phyloP scores from a whole-genome alignment of 1,140 invertebrate species.

The Ruditapes philippinarum region DNA sequence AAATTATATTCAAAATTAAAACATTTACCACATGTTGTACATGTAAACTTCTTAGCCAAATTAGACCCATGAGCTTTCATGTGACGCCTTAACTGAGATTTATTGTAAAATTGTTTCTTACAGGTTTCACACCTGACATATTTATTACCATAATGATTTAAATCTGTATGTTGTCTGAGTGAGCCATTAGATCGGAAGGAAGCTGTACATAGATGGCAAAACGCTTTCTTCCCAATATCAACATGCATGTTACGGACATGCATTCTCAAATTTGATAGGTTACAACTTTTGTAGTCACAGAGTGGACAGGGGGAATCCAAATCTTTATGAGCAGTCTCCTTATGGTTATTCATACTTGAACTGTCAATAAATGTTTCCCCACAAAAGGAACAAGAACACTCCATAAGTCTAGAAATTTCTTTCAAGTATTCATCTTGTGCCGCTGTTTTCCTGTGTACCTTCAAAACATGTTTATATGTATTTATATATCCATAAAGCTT shows the following conservation, averaged over 20 bases:
- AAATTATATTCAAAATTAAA: conserved; percentile 78
- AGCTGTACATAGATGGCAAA: conserved; percentile 75
- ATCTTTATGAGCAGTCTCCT: conserved; percentile 56
- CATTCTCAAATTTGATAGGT: conserved; percentile 69
- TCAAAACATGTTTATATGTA: conserved; percentile 73
- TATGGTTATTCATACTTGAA: conserved; percentile 52
- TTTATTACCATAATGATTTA: conserved; percentile 76
- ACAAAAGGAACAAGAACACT: conserved; percentile 66
- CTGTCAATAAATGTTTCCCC: conserved; percentile 30
- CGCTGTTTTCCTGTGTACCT: conserved; percentile 66
- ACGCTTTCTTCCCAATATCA: conserved; percentile 64
- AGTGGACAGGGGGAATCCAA: conserved; percentile 27
- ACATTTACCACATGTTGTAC: conserved; percentile 71
- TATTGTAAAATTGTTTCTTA: conserved; percentile 75
- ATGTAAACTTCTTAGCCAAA: conserved; percentile 70
- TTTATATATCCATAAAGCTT: conserved; percentile 73
- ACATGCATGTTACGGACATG: conserved; percentile 75
- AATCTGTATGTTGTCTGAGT: conserved; percentile 77
- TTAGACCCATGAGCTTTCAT: conserved; percentile 72
- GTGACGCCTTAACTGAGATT: conserved; percentile 76
- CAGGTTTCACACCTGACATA: conserved; percentile 72
- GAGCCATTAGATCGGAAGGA: conserved; percentile 74
- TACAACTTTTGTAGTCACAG: conserved; percentile 73
- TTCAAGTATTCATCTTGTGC: conserved; percentile 67
- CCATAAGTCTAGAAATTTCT: conserved; percentile 47